Conservation (phyloP, 2,888 invertebrate genomes). For the Diaperis boleti region DNA sequence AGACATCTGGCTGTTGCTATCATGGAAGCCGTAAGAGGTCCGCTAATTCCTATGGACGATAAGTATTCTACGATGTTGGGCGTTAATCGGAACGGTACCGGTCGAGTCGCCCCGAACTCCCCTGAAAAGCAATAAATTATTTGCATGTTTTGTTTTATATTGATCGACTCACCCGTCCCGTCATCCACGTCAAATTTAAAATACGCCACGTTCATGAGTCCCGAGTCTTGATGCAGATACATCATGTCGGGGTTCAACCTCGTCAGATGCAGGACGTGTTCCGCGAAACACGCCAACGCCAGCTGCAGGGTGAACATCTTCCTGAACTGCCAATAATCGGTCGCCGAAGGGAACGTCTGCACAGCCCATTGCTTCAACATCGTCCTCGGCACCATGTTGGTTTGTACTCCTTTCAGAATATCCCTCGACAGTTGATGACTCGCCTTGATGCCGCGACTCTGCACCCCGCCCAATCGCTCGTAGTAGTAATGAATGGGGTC, state of each 20-base stretch:
- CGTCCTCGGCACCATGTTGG: slow-evolving; percentile 87
- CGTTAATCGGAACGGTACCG: slow-evolving; percentile 95
- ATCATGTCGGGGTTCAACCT: slow-evolving; percentile 97
- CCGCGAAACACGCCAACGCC: slow-evolving; percentile 89
- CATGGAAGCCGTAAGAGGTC: slow-evolving; percentile 93
- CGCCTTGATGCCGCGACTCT: slow-evolving; percentile 89
- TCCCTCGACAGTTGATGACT: slow-evolving; percentile 92
- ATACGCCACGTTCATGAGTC: slow-evolving; percentile 93
- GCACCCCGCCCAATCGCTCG: slow-evolving; percentile 89
- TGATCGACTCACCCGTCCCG: slow-evolving; percentile 79
- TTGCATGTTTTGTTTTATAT: too few relatives aligned
- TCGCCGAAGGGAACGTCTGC: slow-evolving; percentile 90
- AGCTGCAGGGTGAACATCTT: slow-evolving; percentile 94
- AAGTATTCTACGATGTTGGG: slow-evolving; percentile 95
- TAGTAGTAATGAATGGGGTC: slow-evolving; percentile 93
- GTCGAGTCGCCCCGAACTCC: slow-evolving; percentile 90
- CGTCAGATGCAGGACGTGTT: slow-evolving; percentile 93
- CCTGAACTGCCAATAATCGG: slow-evolving; percentile 98
- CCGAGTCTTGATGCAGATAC: slow-evolving; percentile 97
- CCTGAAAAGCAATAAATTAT: slow-evolving; percentile 74
- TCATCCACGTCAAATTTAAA: slow-evolving; percentile 98
- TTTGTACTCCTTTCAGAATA: slow-evolving; percentile 90
- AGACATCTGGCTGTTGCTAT: slow-evolving; percentile 93
- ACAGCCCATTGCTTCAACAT: slow-evolving; percentile 92
- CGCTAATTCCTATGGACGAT: slow-evolving; percentile 86